phyloP scores from a whole-genome alignment of 2,797 vertebrate species.

The Microchirus variegatus region DNA sequence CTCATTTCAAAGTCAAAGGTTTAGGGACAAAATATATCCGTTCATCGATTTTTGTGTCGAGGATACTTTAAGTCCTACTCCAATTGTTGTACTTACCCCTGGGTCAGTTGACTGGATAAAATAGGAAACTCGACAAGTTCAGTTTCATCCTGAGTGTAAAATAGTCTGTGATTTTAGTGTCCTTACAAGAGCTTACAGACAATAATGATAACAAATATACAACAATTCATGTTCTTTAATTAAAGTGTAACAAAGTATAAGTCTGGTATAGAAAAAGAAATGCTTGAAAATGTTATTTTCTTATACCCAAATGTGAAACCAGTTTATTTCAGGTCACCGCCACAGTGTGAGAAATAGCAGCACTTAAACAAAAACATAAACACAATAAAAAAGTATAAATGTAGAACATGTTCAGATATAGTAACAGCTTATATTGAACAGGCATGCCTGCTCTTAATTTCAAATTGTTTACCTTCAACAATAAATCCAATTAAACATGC shows the following conservation, averaged over 20 bases:
- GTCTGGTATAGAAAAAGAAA: not conserved
- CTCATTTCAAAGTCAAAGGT: slow-evolving; percentile 37
- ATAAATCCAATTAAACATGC: slow-evolving; percentile 10
- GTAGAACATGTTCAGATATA: slow-evolving; percentile 3
- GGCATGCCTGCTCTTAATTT: not conserved
- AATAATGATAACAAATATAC: slow-evolving; percentile 21
- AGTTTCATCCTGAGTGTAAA: not conserved
- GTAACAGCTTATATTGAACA: slow-evolving; percentile 5
- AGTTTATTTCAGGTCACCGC: not conserved
- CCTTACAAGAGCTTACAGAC: not conserved
- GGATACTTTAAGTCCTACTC: not conserved
- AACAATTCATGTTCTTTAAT: slow-evolving; percentile 26
- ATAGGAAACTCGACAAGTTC: slow-evolving; percentile 3
- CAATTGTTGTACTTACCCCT: slow-evolving; percentile 29
- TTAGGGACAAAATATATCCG: slow-evolving; percentile 54
- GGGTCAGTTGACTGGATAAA: slow-evolving; percentile 52
- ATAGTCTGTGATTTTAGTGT: not conserved
- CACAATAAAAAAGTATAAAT: not conserved
- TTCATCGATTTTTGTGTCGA: slow-evolving; percentile 60
- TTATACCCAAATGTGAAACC: not conserved
- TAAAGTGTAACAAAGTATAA: not conserved
- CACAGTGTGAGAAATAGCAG: not conserved
- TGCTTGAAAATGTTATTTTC: not conserved
- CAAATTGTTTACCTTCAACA: slow-evolving; percentile 15
- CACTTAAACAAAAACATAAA: not conserved